phyloP scores from a whole-genome alignment of 2,888 invertebrate genomes.

The Thymelicus sylvestris region DNA sequence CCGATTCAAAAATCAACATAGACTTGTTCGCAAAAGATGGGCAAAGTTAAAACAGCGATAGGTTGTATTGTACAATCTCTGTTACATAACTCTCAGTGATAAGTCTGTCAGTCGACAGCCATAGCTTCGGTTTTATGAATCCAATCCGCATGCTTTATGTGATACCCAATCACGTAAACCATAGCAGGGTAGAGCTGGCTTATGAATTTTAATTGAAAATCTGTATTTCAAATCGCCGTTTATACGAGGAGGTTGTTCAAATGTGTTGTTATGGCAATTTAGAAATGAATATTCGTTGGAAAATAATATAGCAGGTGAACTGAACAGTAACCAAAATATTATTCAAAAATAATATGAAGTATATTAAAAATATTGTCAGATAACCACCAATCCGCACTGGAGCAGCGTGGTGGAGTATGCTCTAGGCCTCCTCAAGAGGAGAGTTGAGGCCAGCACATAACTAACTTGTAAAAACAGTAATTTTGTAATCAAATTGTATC shows the following conservation, averaged over 20 bases:
- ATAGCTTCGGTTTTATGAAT: constrained; percentile 27
- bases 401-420: too few species aligned
- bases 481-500: too few species aligned
- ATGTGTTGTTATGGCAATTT: neutral
- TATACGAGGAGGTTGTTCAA: neutral
- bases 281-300: neutral
- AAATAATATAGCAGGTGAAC: neutral
- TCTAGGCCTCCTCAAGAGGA: too few species aligned
- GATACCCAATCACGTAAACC: constrained; percentile 17
- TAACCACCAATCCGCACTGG: too few species aligned
- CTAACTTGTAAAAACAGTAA: too few species aligned
- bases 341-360: too few species aligned
- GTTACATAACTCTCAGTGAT: constrained; percentile 13
- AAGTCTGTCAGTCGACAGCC: constrained; percentile 21
- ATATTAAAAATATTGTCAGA: too few species aligned
- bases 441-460: too few species aligned
- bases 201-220: constrained; percentile 25
- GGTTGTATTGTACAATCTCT: neutral
- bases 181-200: neutral
- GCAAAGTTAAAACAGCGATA: neutral
- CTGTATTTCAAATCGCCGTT: constrained; percentile 12
- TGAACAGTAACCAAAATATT: too few species aligned
- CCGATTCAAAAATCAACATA: too few species aligned
- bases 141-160: constrained; percentile 32
- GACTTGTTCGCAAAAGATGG: neutral